Base-by-base conservation (phyloP, 2,888 invertebrate genomes). In the Brachyptera putata region DNA sequence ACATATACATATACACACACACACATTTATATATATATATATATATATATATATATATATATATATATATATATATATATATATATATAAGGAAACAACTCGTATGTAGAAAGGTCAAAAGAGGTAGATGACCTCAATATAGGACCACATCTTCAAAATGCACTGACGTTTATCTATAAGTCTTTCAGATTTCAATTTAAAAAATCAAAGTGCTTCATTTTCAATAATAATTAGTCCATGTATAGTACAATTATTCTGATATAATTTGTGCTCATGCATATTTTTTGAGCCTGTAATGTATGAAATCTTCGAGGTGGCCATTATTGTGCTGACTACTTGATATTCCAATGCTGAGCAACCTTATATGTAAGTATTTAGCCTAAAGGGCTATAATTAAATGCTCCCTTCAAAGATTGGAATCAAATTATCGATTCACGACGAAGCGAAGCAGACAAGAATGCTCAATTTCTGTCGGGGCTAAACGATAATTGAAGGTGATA, bases 361-460 rank as follows among this genome's bases (percentile, higher is more conserved):
- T 16, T 39, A 37, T 56, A 48, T 60, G 48, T 56, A 56, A 55
- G 49, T 46, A 48, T 37, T 39, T 57, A 56, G 49, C 56, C 50
- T 57, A 57, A 25, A 49, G 60, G 56, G 53, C 61, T 61, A 49
- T 61, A 61, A 61, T 61, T 61, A 61, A 49, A 53, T 58, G 57
- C 56, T 53, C 53, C 61, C 50, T 30, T 37, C 16, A 36, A 46
- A 61, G 61, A 61, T 61, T 61, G 61, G 61, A 61, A 61, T 61
- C 61, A 61, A 61, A 61, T 61, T 61, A 61, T 61, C 58, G 36
- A 56, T 43, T 14, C 57, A 25, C 18, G 48, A 13, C n/a, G 21
- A 36, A 34, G 53, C 53, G 53, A 53, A 50, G 53, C 36, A 34
- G 53, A 36, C 53, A 36, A 53, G 53, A 53, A 34, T 53, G 53